Conservation (phyloP, 2,888 invertebrate species). For the Meganola albula region DNA sequence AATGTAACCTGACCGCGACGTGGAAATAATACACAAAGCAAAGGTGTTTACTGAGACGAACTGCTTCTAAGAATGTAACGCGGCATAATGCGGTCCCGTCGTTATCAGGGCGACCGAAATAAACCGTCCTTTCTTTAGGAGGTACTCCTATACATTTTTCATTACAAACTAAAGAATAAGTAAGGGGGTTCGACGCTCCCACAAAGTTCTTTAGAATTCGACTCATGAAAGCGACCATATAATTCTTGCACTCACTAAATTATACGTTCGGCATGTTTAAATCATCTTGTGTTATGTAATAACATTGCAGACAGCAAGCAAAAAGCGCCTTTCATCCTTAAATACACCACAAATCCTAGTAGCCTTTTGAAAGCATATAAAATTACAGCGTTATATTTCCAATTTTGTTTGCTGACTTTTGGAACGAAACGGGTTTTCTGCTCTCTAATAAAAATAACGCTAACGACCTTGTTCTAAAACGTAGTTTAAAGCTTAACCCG, state of each 20-base stretch:
- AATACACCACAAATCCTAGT: no score
- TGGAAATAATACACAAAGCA: slow-evolving; percentile 13
- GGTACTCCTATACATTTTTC: background rate
- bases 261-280: background rate
- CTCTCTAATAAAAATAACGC: no score
- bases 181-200: background rate
- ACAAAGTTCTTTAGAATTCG: slow-evolving; percentile 9
- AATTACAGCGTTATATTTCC: no score
- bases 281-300: no score
- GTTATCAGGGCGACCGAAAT: background rate
- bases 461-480: no score
- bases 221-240: slow-evolving; percentile 4
- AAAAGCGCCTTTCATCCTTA: no score
- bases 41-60: slow-evolving; percentile 20
- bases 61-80: slow-evolving; percentile 15
- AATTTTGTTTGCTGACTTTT: no score
- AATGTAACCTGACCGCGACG: slow-evolving; percentile 24
- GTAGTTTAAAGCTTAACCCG: no score
- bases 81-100: background rate
- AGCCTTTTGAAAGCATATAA: no score
- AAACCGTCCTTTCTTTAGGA: background rate
- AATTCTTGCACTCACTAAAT: slow-evolving; percentile 1
- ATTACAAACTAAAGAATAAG: slow-evolving; percentile 2
- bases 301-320: no score
- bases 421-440: no score